Percentiles rank a stretch among this genome's conserved stretches.
These are phyloP conservation scores for Daphoenositta chrysoptera DNA, from an alignment of 2,113 vertebrate species.

Conservation along the genomic window DNA sequence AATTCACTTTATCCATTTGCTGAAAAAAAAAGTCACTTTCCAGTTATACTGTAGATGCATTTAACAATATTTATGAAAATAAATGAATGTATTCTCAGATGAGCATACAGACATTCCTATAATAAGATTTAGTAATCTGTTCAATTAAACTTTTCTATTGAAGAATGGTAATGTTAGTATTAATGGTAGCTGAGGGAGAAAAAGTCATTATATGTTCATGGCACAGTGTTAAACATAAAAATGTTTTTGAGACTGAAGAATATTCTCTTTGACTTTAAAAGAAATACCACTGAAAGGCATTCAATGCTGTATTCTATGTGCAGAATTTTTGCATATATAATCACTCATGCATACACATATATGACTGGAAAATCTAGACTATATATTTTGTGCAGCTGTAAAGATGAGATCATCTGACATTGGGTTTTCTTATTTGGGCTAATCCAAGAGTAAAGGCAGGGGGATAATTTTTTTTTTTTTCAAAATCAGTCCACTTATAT, in stretches of 20 bases:
- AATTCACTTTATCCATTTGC: neutral
- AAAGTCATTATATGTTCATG: neutral
- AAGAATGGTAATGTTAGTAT: neutral
- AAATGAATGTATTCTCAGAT: neutral
- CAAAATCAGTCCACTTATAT: neutral
- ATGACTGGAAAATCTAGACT: neutral
- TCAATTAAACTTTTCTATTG: neutral
- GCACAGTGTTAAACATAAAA: neutral
- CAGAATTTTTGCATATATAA: neutral
- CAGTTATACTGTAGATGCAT: neutral
- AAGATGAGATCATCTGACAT: rapidly evolving
- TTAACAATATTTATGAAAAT: neutral
- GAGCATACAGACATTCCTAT: neutral
- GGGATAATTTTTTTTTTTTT: neutral
- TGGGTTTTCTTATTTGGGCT: neutral
- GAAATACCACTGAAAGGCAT: neutral
- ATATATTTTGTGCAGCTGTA: neutral
- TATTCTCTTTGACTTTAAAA: neutral
- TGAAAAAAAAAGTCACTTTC: neutral
- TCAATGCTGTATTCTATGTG: neutral
- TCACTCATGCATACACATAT: neutral
- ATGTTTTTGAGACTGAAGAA: neutral
- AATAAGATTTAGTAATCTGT: neutral
- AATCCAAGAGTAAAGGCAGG: neutral
- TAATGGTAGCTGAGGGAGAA: neutral